These are phyloP conservation scores for Heterocephalus glaber DNA, from an alignment of 2,113 vertebrate genomes.

Conservation along the genomic window DNA sequence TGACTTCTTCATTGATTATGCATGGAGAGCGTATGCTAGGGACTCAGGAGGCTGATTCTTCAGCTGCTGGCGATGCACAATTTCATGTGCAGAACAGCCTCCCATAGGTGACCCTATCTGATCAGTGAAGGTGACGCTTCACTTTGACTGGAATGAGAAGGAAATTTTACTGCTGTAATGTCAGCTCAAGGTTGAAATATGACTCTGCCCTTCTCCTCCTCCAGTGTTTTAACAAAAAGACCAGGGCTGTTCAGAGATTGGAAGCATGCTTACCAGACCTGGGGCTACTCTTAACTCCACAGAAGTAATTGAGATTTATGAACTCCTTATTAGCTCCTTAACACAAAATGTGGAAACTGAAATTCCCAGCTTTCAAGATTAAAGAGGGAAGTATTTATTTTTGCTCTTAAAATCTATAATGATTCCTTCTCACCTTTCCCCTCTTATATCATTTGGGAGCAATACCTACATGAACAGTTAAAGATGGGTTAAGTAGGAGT, in stretches of 20 bases:
- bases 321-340: slow-evolving; percentile 75
- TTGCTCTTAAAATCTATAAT: slow-evolving; percentile 68
- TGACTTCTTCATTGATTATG: not conserved
- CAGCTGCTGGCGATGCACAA: not conserved
- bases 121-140: not conserved
- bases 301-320: slow-evolving; percentile 79
- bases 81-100: not conserved
- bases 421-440: slow-evolving; percentile 62
- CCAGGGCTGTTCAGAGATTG: slow-evolving; percentile 11
- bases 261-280: slow-evolving; percentile 55
- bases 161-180: not conserved
- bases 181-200: slow-evolving; percentile 65
- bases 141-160: not conserved
- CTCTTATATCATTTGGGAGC: slow-evolving; percentile 11
- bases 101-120: not conserved
- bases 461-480: slow-evolving; percentile 16
- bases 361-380: slow-evolving; percentile 77
- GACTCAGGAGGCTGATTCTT: not conserved
- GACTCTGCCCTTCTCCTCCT: not conserved
- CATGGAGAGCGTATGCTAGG: not conserved
- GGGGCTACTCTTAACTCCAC: slow-evolving; percentile 37
- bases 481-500: not conserved
- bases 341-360: slow-evolving; percentile 70
- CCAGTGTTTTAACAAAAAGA: slow-evolving; percentile 64
- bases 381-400: slow-evolving; percentile 70